Evolutionary conservation across 2,888 invertebrate genomes (phyloP), one percentile per base, ranked within the genome.

Genomic region (Drosophila antonietae): DNA sequence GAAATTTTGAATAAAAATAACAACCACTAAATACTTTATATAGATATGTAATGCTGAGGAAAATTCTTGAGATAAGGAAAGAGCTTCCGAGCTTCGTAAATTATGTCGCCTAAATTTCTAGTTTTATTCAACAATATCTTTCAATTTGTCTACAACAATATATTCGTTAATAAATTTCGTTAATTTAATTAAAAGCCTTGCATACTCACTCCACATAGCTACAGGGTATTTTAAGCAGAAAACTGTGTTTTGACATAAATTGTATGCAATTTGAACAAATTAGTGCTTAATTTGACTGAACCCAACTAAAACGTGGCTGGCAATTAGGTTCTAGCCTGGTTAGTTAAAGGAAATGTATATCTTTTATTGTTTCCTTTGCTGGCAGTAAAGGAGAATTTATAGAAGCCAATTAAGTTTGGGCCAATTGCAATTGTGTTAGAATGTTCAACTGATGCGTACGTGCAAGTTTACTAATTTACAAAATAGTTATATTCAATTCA

Each of bases 221-320:
- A 31, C 31, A 55, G 67, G 55, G 68, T 67, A 67, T 14, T 5
- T 43, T 0, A 39, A 20, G 33, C 18, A 52, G 15, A 18, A 33
- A 31, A 67, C 39, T 53, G 44, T 46, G 31, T 33, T 51, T 5
- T 18, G 23, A 14, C 73, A 67, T 52, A 51, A 62, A 60, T 33
- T 57, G 57, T 49, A 35, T 68, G 68, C 73, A 73, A 72, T 69
- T 69, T 57, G 39, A 56, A 41, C 75, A 69, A 80, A 81, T 80
- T 75, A 78, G 67, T 58, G 63, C 62, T 68, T 69, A 66, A 75
- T 78, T 73, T 67, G 47, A 57, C 57, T 57, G 49, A 56, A 49
- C 51, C 65, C 51, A 61, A 71, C 47, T 41, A 33, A 56, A 70
- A 63, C 60, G 65, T 75, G 59, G 7, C 43, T 44, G 39, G 43